Evolutionary conservation across 2,888 invertebrate genomes (phyloP).

Genomic region (Venustoraphidia nigricollis): DNA sequence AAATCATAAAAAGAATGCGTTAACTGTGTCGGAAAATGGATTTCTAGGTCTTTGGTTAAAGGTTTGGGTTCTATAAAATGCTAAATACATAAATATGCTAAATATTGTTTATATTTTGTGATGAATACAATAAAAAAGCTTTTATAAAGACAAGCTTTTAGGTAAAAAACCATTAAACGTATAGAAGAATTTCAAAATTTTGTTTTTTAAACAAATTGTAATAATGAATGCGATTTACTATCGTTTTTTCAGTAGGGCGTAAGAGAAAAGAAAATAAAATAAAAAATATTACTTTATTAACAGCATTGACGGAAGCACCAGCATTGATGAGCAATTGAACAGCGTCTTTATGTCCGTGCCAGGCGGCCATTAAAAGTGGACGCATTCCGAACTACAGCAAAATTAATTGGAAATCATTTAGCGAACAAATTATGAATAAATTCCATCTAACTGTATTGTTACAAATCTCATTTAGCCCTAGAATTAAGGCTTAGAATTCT

Average conservation of each 20-base stretch:
- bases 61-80: too few species aligned
- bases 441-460: too few species aligned
- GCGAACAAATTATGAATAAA: too few species aligned
- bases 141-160: too few species aligned
- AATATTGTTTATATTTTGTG: too few species aligned
- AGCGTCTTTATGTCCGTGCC: conserved; percentile 57
- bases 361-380: conserved; percentile 56
- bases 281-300: conserved; percentile 42
- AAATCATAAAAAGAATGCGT: conserved; percentile 5
- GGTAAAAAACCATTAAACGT: too few species aligned
- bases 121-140: too few species aligned
- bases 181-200: background rate
- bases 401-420: background rate
- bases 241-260: background rate
- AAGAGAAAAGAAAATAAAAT: too few species aligned
- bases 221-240: background rate
- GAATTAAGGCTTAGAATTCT: too few species aligned
- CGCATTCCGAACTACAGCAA: conserved; percentile 53
- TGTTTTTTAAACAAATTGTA: background rate
- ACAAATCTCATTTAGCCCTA: too few species aligned
- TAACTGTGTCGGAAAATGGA: background rate
- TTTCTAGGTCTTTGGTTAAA: background rate
- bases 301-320: conserved; percentile 51
- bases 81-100: too few species aligned
- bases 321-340: conserved; percentile 50